Base-by-base conservation (phyloP, 2,113 vertebrate genomes). In the Petrocephalus microphthalmus region DNA sequence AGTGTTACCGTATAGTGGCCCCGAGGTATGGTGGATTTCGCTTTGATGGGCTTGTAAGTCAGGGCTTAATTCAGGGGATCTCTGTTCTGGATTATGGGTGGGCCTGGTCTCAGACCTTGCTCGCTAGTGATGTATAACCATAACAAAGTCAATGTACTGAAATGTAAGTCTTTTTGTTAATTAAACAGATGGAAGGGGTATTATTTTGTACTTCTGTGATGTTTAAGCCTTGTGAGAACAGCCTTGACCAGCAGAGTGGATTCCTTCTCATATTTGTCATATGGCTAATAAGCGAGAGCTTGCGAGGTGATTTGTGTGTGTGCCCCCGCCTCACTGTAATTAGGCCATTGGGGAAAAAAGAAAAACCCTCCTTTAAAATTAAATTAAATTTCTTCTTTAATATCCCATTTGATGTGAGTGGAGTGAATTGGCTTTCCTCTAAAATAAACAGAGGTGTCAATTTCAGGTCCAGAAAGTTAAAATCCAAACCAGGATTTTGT, bases 221-320 rank as follows among this genome's bases (percentile, higher is more conserved):
- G 33, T 53, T 87, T 13, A 49, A 53, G 22, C 37, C 13, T 37
- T 45, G 25, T 54, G 20, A 78, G 52, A 47, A 60, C 20, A 86
- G 54, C 53, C 52, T 87, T 87, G 52, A 87, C 82, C 81, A 82
- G 47, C 2, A 47, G 56, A 85, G 88, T 20, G 2, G 47, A 78
- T 57, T 86, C 51, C 15, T 54, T 20, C 85, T 45, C 52, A 83
- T 83, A 15, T 74, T 87, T 83, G 71, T 45, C 29, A 45, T 64
- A 54, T 85, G 85, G 52, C 84, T 89, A 83, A 89, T 87, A 53
- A 87, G 88, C 45, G 19, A 19, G 52, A 78, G 52, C 60, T 54
- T 25, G 37, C 45, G 45, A 78, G 45, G 83, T 51, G 56, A 57
- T 81, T 86, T 86, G 85, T 81, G 82, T 81, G 82, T 87, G 64